A percentile compares a stretch with the other conserved stretches of the same genome.
These are phyloP conservation scores for Acrobasis suavella DNA, from an alignment of 2,888 invertebrate species.

Conservation along the genomic window DNA sequence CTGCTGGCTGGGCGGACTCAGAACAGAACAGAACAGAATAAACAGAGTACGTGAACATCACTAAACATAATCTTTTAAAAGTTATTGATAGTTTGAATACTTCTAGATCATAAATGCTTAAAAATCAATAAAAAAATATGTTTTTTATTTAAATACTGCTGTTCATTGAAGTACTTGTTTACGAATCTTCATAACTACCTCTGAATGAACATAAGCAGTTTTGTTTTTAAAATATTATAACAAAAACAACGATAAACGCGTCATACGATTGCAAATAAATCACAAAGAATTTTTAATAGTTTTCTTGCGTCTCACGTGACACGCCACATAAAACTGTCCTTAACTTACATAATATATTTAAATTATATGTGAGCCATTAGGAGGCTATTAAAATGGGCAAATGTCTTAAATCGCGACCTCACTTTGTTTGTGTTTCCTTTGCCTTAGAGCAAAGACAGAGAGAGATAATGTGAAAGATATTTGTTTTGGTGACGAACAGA, in stretches of 20 bases:
- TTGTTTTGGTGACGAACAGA: too few relatives aligned
- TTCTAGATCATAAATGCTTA: too few relatives aligned
- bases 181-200: background rate
- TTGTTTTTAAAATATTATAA: background rate
- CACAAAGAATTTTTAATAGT: too few relatives aligned
- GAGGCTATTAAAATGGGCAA: conserved; percentile 1
- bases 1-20: too few relatives aligned
- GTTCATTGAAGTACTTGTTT: too few relatives aligned
- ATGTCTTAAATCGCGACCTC: background rate
- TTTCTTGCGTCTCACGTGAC: background rate
- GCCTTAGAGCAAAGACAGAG: background rate
- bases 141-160: too few relatives aligned
- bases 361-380: background rate
- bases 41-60: too few relatives aligned
- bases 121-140: too few relatives aligned
- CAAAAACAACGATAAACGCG: background rate
- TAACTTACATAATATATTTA: background rate
- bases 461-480: background rate
- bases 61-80: too few relatives aligned
- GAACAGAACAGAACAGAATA: too few relatives aligned
- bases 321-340: background rate
- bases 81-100: too few relatives aligned
- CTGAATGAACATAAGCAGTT: background rate
- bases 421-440: background rate
- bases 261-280: too few relatives aligned